These are phyloP conservation scores for Notospermus geniculatus DNA, from an alignment of 1,140 invertebrate genomes.

Conservation along the genomic window DNA sequence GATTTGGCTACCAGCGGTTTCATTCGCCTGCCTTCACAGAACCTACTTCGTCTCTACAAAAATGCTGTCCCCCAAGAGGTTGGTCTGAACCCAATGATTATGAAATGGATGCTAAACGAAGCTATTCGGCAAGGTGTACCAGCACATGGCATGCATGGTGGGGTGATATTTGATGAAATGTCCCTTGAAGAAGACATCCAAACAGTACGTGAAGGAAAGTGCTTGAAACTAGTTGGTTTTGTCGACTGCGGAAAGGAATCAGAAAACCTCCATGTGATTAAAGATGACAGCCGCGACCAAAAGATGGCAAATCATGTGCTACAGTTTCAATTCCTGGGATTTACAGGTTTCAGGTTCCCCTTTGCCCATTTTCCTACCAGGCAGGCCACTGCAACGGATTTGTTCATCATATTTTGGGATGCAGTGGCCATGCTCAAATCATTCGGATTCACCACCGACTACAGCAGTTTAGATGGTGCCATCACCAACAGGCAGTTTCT, in stretches of 20 bases:
- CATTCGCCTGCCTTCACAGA: not conserved
- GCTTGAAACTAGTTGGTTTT: too few species aligned
- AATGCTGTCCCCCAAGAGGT: not conserved
- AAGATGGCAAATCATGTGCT: not conserved
- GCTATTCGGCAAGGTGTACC: not conserved
- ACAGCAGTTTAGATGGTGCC: too few species aligned
- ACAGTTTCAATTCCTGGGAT: not conserved
- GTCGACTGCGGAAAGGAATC: not conserved
- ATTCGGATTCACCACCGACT: too few species aligned
- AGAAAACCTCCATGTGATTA: not conserved
- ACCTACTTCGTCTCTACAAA: not conserved
- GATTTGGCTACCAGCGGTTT: not conserved
- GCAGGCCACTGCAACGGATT: not conserved
- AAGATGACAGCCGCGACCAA: not conserved
- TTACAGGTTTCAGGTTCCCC: not conserved
- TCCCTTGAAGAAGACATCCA: not conserved
- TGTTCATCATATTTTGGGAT: not conserved
- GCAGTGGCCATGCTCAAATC: not conserved
- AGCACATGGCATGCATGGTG: not conserved
- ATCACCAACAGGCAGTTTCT: not conserved
- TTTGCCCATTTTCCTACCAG: not conserved
- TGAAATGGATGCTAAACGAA: constrained; percentile 1
- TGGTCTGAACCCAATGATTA: not conserved
- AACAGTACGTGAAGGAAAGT: not conserved
- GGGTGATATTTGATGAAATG: not conserved